Conservation (phyloP, 2,888 invertebrate genomes). For the Dryobotodes eremita region DNA sequence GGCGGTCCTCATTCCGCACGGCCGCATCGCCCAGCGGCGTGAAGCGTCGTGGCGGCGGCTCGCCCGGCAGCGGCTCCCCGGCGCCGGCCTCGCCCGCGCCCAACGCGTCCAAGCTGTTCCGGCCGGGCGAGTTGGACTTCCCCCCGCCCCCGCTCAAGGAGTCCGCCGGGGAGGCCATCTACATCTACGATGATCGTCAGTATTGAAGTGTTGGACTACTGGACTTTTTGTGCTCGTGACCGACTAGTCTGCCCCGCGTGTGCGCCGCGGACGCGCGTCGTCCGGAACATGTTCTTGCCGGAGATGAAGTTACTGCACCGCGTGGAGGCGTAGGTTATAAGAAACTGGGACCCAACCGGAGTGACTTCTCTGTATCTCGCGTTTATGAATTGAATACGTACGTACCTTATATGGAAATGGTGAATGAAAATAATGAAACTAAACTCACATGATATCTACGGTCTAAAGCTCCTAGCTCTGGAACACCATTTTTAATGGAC, state of each 20-base stretch:
- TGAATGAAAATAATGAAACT: slow-evolving; percentile 56
- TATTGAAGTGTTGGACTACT: slow-evolving; percentile 76
- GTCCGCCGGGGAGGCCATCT: slow-evolving; percentile 93
- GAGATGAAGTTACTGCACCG: slow-evolving; percentile 66
- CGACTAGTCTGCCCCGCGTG: slow-evolving; percentile 69
- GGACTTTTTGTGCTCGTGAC: slow-evolving; percentile 66
- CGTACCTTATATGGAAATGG: slow-evolving; percentile 65
- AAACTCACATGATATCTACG: slow-evolving; percentile 61
- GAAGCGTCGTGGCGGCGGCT: slow-evolving; percentile 87
- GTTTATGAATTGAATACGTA: slow-evolving; percentile 65
- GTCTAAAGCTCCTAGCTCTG: slow-evolving; percentile 62
- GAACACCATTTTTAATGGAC: slow-evolving; percentile 68
- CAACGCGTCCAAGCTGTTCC: slow-evolving; percentile 88
- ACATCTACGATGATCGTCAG: slow-evolving; percentile 88
- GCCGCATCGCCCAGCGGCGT: slow-evolving; percentile 83
- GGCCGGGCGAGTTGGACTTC: slow-evolving; percentile 86
- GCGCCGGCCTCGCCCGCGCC: slow-evolving; percentile 88
- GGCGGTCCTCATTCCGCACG: slow-evolving; percentile 93
- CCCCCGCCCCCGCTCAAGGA: slow-evolving; percentile 90
- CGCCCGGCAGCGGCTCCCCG: slow-evolving; percentile 83
- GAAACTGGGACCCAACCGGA: slow-evolving; percentile 85
- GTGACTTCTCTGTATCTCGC: slow-evolving; percentile 72
- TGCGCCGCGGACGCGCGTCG: slow-evolving; percentile 50
- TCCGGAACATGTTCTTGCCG: slow-evolving; percentile 67
- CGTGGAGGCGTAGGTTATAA: slow-evolving; percentile 76